These are phyloP conservation scores for Hycleus phaleratus DNA, from an alignment of 1,140 invertebrate species.

Conservation along the genomic window DNA sequence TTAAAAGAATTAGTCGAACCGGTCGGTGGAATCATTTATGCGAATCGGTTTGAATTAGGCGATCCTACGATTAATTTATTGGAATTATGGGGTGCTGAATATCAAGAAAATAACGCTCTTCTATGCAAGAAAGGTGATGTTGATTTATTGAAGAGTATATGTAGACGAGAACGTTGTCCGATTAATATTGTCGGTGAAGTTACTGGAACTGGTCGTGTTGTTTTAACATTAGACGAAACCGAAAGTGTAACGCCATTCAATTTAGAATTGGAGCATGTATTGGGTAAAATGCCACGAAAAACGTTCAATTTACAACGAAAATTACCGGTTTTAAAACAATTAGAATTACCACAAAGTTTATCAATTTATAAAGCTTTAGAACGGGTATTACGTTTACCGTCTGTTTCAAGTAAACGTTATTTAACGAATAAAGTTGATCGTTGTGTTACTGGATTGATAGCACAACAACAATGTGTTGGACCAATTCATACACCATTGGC, in stretches of 20 bases:
- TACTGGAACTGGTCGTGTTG: slow-evolving; percentile 77
- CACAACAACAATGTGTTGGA: slow-evolving; percentile 96
- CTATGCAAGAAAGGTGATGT: slow-evolving; percentile 62
- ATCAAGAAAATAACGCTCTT: slow-evolving; percentile 93
- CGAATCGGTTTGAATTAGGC: slow-evolving; percentile 81
- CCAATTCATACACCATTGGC: slow-evolving; percentile 91
- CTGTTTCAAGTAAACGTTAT: slow-evolving; percentile 92
- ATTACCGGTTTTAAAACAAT: slow-evolving; percentile 25
- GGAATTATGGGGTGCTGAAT: slow-evolving; percentile 97
- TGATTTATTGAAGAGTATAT: slow-evolving; percentile 62
- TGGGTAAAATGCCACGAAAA: slow-evolving; percentile 76
- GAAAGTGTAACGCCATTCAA: slow-evolving; percentile 55
- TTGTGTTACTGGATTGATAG: slow-evolving; percentile 91
- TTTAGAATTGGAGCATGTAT: slow-evolving; percentile 79
- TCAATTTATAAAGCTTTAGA: slow-evolving; percentile 62
- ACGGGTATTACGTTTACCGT: slow-evolving; percentile 77
- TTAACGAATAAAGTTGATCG: slow-evolving; percentile 93
- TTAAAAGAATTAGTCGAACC: slow-evolving; percentile 95
- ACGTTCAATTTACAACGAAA: slow-evolving; percentile 50
- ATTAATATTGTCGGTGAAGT: slow-evolving; percentile 90
- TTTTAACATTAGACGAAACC: slow-evolving; percentile 48
- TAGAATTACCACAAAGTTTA: slow-evolving; percentile 49
- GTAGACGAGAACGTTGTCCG: slow-evolving; percentile 81
- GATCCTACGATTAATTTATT: slow-evolving; percentile 89
- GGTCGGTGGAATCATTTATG: slow-evolving; percentile 83